These are phyloP conservation scores for Psephotus haematonotus DNA, from an alignment of 2,113 vertebrate species.

Conservation along the genomic window DNA sequence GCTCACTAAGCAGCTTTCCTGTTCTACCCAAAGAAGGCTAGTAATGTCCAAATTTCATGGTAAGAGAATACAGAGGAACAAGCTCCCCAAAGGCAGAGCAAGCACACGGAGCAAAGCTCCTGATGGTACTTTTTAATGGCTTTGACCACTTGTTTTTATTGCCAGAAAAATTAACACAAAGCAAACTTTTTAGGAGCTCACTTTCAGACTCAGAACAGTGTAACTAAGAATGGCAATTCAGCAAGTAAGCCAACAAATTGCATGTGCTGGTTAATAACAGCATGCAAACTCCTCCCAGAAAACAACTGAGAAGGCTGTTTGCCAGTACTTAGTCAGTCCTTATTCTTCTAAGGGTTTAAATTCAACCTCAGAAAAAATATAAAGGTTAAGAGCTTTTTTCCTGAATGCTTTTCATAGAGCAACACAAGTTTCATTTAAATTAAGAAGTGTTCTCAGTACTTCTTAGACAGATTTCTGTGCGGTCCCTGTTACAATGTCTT, in stretches of 20 bases:
- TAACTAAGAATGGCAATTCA: not conserved
- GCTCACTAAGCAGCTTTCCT: not conserved
- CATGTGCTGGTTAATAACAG: not conserved
- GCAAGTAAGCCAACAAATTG: not conserved
- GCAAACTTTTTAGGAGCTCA: not conserved
- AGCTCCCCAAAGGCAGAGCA: not conserved
- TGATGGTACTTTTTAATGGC: not conserved
- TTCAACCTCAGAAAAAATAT: not conserved
- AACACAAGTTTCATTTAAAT: not conserved
- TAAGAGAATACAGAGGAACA: rapidly evolving
- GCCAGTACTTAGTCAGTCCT: not conserved
- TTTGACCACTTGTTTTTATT: not conserved
- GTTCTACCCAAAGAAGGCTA: too few species aligned
- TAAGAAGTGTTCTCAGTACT: not conserved
- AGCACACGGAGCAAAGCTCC: not conserved
- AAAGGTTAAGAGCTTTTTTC: not conserved
- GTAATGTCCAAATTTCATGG: not conserved
- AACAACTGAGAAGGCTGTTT: not conserved
- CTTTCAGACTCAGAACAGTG: not conserved
- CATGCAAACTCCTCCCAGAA: not conserved
- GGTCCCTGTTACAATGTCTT: not conserved
- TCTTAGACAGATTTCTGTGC: not conserved
- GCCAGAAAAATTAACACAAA: not conserved
- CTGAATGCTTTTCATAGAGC: not conserved
- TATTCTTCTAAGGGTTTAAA: not conserved